Base-by-base conservation (phyloP, 2,797 vertebrate species). In the Orientallactaga sibirica region DNA sequence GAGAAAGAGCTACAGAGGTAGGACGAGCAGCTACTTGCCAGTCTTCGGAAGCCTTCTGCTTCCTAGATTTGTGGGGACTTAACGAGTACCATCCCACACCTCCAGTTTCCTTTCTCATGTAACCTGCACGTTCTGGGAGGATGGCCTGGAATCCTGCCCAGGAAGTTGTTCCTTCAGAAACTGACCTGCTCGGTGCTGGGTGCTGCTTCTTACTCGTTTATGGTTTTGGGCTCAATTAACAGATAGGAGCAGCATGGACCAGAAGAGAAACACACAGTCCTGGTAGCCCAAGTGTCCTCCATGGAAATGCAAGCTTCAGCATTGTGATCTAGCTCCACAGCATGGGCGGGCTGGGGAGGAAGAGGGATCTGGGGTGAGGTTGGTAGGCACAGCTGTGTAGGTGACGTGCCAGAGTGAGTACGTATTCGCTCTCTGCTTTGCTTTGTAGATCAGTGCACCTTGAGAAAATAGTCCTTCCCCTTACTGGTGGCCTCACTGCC, bases 141-240 rank as follows among this genome's bases (percentile, higher is more conserved):
- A 55, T 52, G 88, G 22, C 58, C 11, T n/a, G 64, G 43, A 41
- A 5, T 78, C 92, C 20, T 52, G n/a, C 14, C 16, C 88, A 76
- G 48, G 24, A 91, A 78, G 76, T 5, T 52, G 55, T 80, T 33
- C 29, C 29, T 92, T 64, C 27, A 90, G 48, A 18, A 86, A n/a
- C 4, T 29, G 41, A 73, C 52, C 75, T 93, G 29, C 58, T 79
- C 25, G 76, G 66, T 66, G 29, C 58, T 79, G 25, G 76, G 66
- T 66, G 91, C 61, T 91, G n/a, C 27, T 83, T 76, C 48, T 94
- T 58, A 64, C n/a, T 82, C 24, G 5, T n/a, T 83, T 62, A 20
- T 52, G 48, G 48, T 24, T 43, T 48, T 82, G 55, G 43, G 10
- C 27, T 86, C n/a, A 52, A 24, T 64, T 48, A n/a, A 70, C 55